Percentiles rank a stretch among this genome's conserved stretches.
Conservation (phyloP, 2,113 vertebrate genomes). For the Thomomys bottae region DNA sequence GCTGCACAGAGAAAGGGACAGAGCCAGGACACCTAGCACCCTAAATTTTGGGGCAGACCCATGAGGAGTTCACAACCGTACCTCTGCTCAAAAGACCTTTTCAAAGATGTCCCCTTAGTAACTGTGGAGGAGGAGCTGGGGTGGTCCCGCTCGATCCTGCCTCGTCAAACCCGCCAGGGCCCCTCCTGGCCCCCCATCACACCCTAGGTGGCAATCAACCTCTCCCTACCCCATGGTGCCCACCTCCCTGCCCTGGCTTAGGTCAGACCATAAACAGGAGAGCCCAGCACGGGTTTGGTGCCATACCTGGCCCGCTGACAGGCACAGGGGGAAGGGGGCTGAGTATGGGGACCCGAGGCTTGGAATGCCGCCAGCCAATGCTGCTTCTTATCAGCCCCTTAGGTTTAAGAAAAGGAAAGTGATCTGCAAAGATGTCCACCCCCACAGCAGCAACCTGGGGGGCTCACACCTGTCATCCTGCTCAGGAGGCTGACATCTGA, state of each 20-base stretch:
- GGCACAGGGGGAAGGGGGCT: no score
- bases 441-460: no score
- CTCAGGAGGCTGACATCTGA: no score
- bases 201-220: neutral
- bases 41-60: neutral
- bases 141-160: no score
- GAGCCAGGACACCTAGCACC: neutral
- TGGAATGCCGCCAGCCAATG: neutral
- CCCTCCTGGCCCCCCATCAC: neutral
- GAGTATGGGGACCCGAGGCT: fast-evolving
- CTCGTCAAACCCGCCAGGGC: neutral
- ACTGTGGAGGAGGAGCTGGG: no score
- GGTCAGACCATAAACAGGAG: no score
- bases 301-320: no score
- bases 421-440: neutral
- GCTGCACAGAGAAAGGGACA: neutral
- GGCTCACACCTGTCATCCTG: no score
- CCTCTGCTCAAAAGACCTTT: neutral
- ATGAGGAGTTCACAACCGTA: no score
- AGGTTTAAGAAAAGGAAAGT: neutral
- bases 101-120: neutral
- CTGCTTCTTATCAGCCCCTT: neutral
- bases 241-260: neutral
- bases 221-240: no score
- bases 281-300: neutral